Conservation (phyloP, 2,888 invertebrate species). For the Drosophila dives region DNA sequence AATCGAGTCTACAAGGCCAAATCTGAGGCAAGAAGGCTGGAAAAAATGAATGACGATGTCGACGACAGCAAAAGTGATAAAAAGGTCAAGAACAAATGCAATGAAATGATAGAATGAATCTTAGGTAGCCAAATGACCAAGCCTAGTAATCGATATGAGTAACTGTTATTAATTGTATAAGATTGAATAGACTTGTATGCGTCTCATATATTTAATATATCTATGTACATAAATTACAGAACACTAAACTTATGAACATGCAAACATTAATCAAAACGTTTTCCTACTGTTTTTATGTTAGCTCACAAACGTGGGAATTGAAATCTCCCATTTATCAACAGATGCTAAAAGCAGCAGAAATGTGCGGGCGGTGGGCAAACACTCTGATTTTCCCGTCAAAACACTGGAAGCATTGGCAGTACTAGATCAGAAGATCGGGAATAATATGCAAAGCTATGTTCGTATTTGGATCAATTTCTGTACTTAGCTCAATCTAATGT, state of each 20-base stretch:
- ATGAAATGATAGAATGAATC: conserved; percentile 13
- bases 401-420: background rate
- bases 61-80: conserved; percentile 2
- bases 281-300: background rate
- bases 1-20: conserved; percentile 49
- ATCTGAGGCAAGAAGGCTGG: conserved; percentile 22
- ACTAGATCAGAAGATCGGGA: conserved; percentile 1
- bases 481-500: background rate
- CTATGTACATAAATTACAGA: background rate
- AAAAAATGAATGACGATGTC: conserved; percentile 16
- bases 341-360: background rate
- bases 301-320: background rate
- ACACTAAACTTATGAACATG: conserved; percentile 1
- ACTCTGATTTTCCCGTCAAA: conserved; percentile 4
- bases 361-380: background rate
- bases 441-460: conserved; percentile 4
- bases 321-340: conserved; percentile 2
- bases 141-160: background rate
- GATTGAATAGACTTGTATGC: background rate
- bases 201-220: background rate
- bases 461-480: background rate
- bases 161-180: background rate
- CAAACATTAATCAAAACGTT: conserved; percentile 1
- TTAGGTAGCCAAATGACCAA: background rate
- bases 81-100: background rate